Evolutionary conservation across 2,113 vertebrate genomes (phyloP).

Genomic region (Microcebus tavaratra): DNA sequence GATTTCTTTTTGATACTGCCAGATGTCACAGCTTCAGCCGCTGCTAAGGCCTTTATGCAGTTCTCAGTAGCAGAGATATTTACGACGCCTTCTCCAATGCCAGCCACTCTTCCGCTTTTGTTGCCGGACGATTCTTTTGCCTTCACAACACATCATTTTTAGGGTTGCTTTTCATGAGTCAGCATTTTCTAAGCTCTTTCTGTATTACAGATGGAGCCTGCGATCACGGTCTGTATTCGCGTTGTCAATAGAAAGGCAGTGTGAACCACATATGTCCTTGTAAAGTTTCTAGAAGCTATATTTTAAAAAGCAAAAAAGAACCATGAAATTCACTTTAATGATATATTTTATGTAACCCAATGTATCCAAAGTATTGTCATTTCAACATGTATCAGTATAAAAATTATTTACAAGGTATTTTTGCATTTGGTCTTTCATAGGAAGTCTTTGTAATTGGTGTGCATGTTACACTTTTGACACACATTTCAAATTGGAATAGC

Average conservation of each 20-base stretch:
- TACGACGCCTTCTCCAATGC: neutral
- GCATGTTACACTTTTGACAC: neutral
- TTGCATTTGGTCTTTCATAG: neutral
- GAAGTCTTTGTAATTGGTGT: neutral
- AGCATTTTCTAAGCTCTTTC: neutral
- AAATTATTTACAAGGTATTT: neutral
- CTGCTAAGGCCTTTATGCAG: neutral
- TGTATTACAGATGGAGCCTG: neutral
- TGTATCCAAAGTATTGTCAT: neutral
- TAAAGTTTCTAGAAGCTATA: neutral
- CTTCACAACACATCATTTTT: neutral
- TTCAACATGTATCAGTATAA: neutral
- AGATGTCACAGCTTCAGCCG: neutral
- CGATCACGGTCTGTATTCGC: neutral
- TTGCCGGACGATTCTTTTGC: neutral
- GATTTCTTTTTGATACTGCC: conserved; percentile 19
- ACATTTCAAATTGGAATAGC: neutral
- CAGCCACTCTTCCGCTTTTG: neutral
- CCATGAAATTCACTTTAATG: neutral
- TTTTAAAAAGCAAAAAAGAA: conserved; percentile 13
- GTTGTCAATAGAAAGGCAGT: neutral
- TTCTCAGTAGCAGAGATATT: neutral
- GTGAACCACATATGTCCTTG: neutral
- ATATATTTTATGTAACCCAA: neutral
- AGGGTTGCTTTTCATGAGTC: conserved; percentile 12